A percentile compares a stretch with the other conserved stretches of the same genome.
Conservation (phyloP, 2,797 vertebrate genomes). For the Microctenopoma lineatum region DNA sequence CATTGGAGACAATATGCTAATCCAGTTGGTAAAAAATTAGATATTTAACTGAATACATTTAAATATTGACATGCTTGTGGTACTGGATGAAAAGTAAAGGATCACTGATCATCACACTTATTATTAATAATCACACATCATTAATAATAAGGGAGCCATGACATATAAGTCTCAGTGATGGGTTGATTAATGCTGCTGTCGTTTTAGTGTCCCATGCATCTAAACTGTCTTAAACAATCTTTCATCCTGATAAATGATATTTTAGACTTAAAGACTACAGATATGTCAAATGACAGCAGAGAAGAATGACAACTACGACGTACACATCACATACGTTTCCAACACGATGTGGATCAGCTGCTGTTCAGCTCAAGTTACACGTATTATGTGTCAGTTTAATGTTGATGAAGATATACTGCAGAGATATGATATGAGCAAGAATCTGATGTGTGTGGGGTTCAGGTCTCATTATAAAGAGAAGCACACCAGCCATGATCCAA, state of each 20-base stretch:
- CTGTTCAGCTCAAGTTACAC: background rate
- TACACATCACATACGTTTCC: background rate
- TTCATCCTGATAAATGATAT: background rate
- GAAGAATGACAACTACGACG: background rate
- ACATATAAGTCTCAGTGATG: no score
- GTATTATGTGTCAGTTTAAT: no score
- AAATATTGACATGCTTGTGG: no score
- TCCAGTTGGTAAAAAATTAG: no score
- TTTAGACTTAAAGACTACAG: no score
- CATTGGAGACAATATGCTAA: background rate
- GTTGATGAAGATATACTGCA: background rate
- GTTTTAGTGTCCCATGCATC: no score
- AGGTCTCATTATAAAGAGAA: slow-evolving; percentile 80
- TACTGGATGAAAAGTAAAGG: no score
- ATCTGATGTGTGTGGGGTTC: slow-evolving; percentile 38
- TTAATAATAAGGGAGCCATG: no score
- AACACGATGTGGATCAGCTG: slow-evolving; percentile 32
- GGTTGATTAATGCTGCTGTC: no score
- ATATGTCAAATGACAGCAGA: background rate
- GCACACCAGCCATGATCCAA: slow-evolving; percentile 67
- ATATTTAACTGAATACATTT: background rate
- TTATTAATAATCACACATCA: no score
- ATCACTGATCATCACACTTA: no score
- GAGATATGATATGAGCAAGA: slow-evolving; percentile 54
- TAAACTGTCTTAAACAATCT: slow-evolving; percentile 1